Evolutionary conservation across 2,888 invertebrate genomes (phyloP), one percentile per base, ranked within the genome.

Genomic region (Uropetala carovei): DNA sequence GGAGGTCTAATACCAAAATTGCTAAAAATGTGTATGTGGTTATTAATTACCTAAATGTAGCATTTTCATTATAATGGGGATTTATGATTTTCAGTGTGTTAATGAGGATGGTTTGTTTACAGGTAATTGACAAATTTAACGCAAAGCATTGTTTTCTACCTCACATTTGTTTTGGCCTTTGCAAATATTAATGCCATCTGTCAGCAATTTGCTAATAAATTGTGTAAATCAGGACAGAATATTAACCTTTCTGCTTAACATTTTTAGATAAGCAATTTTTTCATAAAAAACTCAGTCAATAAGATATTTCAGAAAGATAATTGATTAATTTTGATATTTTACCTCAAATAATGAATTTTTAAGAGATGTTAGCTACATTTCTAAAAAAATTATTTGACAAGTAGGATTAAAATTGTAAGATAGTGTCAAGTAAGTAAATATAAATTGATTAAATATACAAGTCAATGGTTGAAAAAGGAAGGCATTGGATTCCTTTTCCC

Each of bases 281-380:
- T 83, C 8, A 89, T n/a, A 27, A 89, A 58, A 64, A 68, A 89
- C 68, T 89, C 89, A 89, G 60, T 89, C 64, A 64, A 89, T 89
- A 89, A 64, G 89, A 64, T 89, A 89, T 68, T 86, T 64, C 89
- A 30, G 11, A 89, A 68, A 64, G 68, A 83, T 86, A 68, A 89
- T 30, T 68, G 64, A 64, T 68, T 64, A 83, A 83, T 68, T 89
- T 89, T 89, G 89, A 89, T 89, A 64, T 89, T 89, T 89, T 89
- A 89, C 89, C 64, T 68, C 64, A 9, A 10, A 22, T 75, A 75
- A 18, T 86, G 16, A 16, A 89, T 68, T 30, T 83, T 64, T 89
- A 30, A 30, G 86, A 89, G 60, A 60, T 60, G 60, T 43, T 64
- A 59, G 64, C 30, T 89, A 9, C 30, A 16, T 64, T 60, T 64